Percentiles rank a stretch among this genome's conserved stretches.
These are phyloP conservation scores for Aphidoletes aphidimyza DNA, from an alignment of 2,888 invertebrate species.

Conservation along the genomic window DNA sequence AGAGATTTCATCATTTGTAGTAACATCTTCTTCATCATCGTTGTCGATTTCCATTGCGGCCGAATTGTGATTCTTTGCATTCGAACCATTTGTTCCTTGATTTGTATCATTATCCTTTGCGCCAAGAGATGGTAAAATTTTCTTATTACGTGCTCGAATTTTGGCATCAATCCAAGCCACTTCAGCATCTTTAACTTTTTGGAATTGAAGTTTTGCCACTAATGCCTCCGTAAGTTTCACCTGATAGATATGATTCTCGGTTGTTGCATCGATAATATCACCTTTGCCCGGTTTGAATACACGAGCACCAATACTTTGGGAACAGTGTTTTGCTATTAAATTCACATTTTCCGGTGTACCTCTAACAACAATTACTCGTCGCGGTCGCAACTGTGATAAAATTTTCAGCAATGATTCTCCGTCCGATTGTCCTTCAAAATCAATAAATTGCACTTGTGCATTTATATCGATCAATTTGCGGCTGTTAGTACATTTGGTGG, in stretches of 20 bases:
- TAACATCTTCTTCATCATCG: conserved; percentile 41
- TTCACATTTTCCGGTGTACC: conserved; percentile 78
- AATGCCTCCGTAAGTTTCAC: conserved; percentile 92
- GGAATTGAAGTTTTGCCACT: conserved; percentile 86
- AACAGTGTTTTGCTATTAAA: conserved; percentile 76
- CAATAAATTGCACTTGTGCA: conserved; percentile 92
- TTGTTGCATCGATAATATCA: conserved; percentile 93
- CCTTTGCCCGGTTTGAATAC: conserved; percentile 86
- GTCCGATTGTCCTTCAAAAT: conserved; percentile 94
- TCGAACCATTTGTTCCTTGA: background rate
- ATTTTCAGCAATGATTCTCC: conserved; percentile 86
- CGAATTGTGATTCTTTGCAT: background rate
- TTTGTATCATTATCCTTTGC: background rate
- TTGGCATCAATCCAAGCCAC: conserved; percentile 95
- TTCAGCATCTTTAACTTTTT: conserved; percentile 87
- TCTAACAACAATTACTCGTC: conserved; percentile 81
- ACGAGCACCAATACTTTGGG: conserved; percentile 74
- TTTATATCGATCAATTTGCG: conserved; percentile 81
- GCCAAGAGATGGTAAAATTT: conserved; percentile 68
- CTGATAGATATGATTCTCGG: conserved; percentile 98
- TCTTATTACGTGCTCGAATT: conserved; percentile 73
- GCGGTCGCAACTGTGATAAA: conserved; percentile 81
- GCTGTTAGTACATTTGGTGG: conserved; percentile 87
- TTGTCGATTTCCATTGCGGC: conserved; percentile 66
- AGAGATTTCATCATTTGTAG: conserved; percentile 7